A percentile compares a stretch with the other conserved stretches of the same genome.
phyloP scores from a whole-genome alignment of 2,113 vertebrate species.

The Coracopsis vasa region DNA sequence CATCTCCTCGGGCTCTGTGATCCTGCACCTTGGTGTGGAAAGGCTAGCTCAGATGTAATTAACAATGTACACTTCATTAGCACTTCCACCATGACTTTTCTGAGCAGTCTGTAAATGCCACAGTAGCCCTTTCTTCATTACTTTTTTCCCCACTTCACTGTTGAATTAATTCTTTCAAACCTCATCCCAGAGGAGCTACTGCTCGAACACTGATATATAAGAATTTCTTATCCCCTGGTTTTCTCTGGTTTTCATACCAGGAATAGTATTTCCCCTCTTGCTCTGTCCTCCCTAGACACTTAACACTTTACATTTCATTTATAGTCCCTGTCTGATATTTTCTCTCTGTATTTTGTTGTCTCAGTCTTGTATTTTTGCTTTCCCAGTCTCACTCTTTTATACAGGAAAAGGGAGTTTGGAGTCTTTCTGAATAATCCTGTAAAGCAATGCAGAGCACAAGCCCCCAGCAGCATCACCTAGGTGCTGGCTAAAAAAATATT shows the following conservation, averaged over 20 bases:
- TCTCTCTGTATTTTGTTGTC: background rate
- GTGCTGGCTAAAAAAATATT: background rate
- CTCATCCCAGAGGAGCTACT: background rate
- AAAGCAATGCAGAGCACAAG: background rate
- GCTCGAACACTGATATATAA: background rate
- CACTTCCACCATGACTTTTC: background rate
- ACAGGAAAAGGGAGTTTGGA: background rate
- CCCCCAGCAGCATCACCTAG: background rate
- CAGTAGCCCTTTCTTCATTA: background rate
- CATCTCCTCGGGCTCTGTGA: background rate
- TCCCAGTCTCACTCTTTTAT: background rate
- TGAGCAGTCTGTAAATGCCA: background rate
- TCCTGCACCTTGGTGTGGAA: background rate
- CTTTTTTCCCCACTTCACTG: background rate
- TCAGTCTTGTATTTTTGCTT: background rate
- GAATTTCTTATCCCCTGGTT: background rate
- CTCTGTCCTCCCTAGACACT: background rate
- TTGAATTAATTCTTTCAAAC: slow-evolving; percentile 6
- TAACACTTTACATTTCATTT: slow-evolving; percentile 3
- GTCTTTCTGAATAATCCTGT: background rate
- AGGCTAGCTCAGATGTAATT: background rate
- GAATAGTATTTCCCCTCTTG: background rate
- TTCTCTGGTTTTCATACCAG: slow-evolving; percentile 18
- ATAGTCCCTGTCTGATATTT: background rate
- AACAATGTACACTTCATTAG: background rate